phyloP scores from a whole-genome alignment of 2,888 invertebrate species.

The Digitonthophagus gazella region DNA sequence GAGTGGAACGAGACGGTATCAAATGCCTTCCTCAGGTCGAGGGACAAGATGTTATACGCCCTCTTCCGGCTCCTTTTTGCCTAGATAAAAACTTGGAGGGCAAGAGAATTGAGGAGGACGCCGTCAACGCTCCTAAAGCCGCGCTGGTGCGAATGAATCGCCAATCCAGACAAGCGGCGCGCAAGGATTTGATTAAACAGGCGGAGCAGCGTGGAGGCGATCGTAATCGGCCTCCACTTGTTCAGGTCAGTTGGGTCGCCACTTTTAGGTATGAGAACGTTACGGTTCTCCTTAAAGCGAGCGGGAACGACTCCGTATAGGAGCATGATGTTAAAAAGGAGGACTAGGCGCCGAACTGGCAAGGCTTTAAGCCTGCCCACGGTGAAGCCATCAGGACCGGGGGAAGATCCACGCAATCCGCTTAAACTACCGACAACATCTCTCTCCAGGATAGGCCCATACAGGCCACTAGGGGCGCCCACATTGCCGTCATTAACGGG shows the following conservation, averaged over 20 bases:
- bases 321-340: slow-evolving; percentile 25
- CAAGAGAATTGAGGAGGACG: slow-evolving; percentile 26
- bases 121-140: slow-evolving; percentile 30
- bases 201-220: slow-evolving; percentile 25
- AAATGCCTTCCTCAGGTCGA: slow-evolving; percentile 49
- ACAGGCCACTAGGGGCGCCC: not conserved
- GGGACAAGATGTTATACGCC: slow-evolving; percentile 3
- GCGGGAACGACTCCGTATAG: slow-evolving; percentile 14
- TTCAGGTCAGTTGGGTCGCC: slow-evolving; percentile 11
- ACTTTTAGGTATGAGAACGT: slow-evolving; percentile 25
- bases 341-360: slow-evolving; percentile 2
- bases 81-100: not conserved
- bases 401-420: slow-evolving; percentile 1
- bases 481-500: not conserved
- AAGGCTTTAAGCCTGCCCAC: not conserved
- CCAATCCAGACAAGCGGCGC: slow-evolving; percentile 22
- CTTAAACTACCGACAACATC: slow-evolving; percentile 2
- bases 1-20: slow-evolving; percentile 38
- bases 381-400: slow-evolving; percentile 21
- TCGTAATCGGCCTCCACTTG: slow-evolving; percentile 32
- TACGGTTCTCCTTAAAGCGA: slow-evolving; percentile 14
- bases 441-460: slow-evolving; percentile 19
- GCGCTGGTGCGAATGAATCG: slow-evolving; percentile 21
- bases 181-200: slow-evolving; percentile 26
- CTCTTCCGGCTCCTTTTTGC: slow-evolving; percentile 1